A percentile compares a stretch with the other conserved stretches of the same genome.
phyloP scores from a whole-genome alignment of 2,888 invertebrate genomes.

The Smittia aterrima region DNA sequence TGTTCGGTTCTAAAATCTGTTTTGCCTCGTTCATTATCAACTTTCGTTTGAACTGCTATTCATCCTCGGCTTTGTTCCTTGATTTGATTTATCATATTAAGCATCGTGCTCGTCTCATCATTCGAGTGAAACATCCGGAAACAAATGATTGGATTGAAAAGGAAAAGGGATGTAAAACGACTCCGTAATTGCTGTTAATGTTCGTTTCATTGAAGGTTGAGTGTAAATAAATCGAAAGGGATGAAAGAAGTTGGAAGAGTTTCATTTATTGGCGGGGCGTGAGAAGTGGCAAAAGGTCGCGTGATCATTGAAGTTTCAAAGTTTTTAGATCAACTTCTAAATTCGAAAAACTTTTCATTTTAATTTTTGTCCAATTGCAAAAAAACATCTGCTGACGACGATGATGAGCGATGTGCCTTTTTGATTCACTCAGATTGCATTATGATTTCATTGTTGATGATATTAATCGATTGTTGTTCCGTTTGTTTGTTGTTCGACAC shows the following conservation, averaged over 20 bases:
- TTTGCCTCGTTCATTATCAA: neutral
- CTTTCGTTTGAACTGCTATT: neutral
- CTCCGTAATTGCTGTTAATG: constrained; percentile 39
- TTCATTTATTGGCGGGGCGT: neutral
- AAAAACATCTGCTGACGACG: constrained; percentile 11
- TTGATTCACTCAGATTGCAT: constrained; percentile 25
- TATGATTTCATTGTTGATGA: constrained; percentile 29
- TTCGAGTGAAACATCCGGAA: neutral
- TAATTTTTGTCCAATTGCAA: neutral
- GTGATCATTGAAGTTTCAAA: neutral
- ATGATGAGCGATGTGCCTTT: constrained; percentile 22
- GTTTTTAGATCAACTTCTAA: neutral
- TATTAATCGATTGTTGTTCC: constrained; percentile 12
- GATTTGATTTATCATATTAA: constrained; percentile 10
- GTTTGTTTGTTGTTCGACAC: neutral
- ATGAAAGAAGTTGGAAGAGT: neutral
- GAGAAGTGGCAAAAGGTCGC: neutral
- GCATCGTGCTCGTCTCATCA: constrained; percentile 5
- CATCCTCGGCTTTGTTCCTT: neutral
- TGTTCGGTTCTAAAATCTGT: neutral
- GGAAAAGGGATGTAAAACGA: constrained; percentile 28
- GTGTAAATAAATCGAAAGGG: neutral
- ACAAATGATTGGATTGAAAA: constrained; percentile 5
- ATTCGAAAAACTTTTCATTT: neutral
- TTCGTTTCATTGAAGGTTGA: constrained; percentile 18